These are phyloP conservation scores for Florisuga fusca DNA, from an alignment of 2,797 vertebrate genomes.

Conservation along the genomic window DNA sequence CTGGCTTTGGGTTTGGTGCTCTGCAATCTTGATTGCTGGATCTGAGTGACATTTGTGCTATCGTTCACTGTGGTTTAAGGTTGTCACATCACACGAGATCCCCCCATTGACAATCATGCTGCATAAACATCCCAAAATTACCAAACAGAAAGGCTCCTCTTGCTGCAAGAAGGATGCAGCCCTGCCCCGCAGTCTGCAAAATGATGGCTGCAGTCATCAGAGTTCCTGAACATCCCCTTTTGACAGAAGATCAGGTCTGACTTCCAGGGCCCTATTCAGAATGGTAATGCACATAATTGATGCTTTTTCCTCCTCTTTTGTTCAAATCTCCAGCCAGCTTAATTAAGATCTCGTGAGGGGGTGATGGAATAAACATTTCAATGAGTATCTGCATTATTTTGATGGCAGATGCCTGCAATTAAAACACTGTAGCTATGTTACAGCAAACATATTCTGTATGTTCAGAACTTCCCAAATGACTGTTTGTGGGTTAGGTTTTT, in stretches of 20 bases:
- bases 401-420: conserved; percentile 45
- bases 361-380: conserved; percentile 56
- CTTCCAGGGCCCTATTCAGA: conserved; percentile 31
- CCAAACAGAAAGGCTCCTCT: neutral
- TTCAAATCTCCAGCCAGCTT: conserved; percentile 42
- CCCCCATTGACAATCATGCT: neutral
- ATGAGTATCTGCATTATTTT: conserved; percentile 18
- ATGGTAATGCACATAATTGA: conserved; percentile 44
- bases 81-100: neutral
- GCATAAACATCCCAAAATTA: neutral
- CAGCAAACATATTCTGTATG: neutral
- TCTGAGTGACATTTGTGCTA: neutral
- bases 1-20: neutral
- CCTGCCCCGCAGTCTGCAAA: neutral
- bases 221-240: neutral
- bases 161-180: neutral
- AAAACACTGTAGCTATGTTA: neutral
- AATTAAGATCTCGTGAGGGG: conserved; percentile 55
- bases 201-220: neutral
- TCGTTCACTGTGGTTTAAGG: neutral
- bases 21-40: accelerated
- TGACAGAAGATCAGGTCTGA: neutral
- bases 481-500: neutral
- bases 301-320: conserved; percentile 44
- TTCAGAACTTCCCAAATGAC: neutral